Conservation (phyloP, 2,797 vertebrate species). For the Labroides dimidiatus region DNA sequence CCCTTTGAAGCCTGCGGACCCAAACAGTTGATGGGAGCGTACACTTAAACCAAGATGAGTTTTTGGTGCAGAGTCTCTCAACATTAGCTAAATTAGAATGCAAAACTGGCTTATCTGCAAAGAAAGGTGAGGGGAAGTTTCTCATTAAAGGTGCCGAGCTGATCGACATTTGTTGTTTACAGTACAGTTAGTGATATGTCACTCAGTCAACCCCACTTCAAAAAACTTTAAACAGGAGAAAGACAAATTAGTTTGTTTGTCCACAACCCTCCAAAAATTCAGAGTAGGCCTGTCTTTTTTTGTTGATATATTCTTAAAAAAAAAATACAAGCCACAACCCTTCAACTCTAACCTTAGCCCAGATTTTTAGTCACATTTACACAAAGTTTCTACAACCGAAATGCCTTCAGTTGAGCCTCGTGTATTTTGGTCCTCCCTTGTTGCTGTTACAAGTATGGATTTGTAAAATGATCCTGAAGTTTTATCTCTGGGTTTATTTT, state of each 20-base stretch:
- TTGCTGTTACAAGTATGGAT: slow-evolving; percentile 46
- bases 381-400: slow-evolving; percentile 70
- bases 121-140: no score
- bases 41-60: no score
- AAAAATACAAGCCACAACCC: slow-evolving; percentile 35
- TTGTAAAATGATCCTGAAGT: slow-evolving; percentile 55
- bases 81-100: no score
- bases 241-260: background rate
- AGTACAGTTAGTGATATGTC: no score
- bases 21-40: no score
- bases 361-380: slow-evolving; percentile 35
- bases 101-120: no score
- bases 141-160: no score
- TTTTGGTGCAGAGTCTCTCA: no score
- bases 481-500: slow-evolving; percentile 66
- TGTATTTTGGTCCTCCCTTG: slow-evolving; percentile 67
- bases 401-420: slow-evolving; percentile 77
- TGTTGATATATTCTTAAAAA: slow-evolving; percentile 21
- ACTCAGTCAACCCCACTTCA: no score
- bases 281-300: background rate
- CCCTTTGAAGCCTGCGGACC: no score
- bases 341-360: background rate
- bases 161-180: no score
- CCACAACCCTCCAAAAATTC: background rate
- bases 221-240: slow-evolving; percentile 2